These are phyloP conservation scores for Uropetala carovei DNA, from an alignment of 2,888 invertebrate species.

Conservation along the genomic window DNA sequence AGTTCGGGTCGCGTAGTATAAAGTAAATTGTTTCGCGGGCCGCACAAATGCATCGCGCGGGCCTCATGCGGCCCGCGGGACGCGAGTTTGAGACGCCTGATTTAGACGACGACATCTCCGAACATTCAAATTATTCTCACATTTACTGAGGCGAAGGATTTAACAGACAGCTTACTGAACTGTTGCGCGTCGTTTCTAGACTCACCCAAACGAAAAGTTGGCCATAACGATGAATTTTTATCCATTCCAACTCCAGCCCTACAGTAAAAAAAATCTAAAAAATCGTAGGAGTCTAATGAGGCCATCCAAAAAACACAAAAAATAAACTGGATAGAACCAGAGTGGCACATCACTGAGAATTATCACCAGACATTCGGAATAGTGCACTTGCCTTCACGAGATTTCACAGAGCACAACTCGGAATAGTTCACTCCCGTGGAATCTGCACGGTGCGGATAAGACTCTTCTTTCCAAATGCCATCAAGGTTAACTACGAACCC, in stretches of 20 bases:
- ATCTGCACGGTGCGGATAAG: neutral
- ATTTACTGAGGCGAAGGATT: too few relatives aligned
- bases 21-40: too few relatives aligned
- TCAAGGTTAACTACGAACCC: conserved; percentile 20
- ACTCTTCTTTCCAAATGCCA: conserved; percentile 15
- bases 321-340: too few relatives aligned
- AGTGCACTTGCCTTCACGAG: neutral
- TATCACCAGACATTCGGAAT: neutral
- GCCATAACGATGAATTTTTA: neutral
- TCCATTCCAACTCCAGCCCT: too few relatives aligned
- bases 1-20: too few relatives aligned
- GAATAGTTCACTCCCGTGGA: neutral
- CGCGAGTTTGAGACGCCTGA: too few relatives aligned
- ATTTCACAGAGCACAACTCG: neutral
- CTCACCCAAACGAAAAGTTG: neutral
- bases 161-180: too few relatives aligned
- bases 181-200: neutral
- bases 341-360: neutral
- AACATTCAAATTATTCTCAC: too few relatives aligned
- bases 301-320: too few relatives aligned
- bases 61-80: too few relatives aligned
- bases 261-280: neutral
- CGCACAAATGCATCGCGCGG: too few relatives aligned
- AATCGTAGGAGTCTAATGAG: neutral
- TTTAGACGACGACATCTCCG: too few relatives aligned